These are phyloP conservation scores for Ciona savignyi DNA, from an alignment of 23 tunicate genomes.

Conservation along the genomic window DNA sequence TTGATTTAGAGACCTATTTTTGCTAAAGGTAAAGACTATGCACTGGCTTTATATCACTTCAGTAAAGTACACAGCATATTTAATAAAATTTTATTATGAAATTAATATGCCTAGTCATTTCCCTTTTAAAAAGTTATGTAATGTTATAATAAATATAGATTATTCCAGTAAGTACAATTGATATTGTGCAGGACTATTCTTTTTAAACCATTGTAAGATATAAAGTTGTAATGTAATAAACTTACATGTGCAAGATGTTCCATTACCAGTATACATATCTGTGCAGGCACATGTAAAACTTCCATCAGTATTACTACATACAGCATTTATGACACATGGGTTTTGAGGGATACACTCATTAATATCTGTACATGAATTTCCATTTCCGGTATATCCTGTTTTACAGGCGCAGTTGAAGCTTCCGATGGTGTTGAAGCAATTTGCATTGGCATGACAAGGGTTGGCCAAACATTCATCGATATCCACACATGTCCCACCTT, in stretches of 20 bases:
- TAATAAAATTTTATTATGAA: not conserved
- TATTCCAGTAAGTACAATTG: too few species aligned
- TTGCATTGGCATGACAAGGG: too few species aligned
- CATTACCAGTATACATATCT: slow-evolving; percentile 21
- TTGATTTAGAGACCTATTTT: not conserved
- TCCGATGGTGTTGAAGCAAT: too few species aligned
- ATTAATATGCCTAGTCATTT: too few species aligned
- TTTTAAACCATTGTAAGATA: too few species aligned
- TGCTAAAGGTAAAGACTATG: not conserved
- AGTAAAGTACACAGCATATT: not conserved
- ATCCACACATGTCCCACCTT: slow-evolving; percentile 11
- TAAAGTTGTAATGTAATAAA: not conserved
- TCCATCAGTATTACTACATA: slow-evolving; percentile 26
- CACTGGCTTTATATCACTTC: not conserved
- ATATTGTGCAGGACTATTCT: too few species aligned
- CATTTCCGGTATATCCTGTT: too few species aligned
- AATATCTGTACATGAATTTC: too few species aligned
- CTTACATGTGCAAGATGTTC: slow-evolving; percentile 7
- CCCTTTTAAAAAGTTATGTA: too few species aligned
- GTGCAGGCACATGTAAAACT: slow-evolving; percentile 23
- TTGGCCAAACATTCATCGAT: slow-evolving; percentile 20
- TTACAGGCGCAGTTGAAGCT: too few species aligned
- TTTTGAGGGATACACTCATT: slow-evolving; percentile 5
- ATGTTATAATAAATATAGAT: too few species aligned
- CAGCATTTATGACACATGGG: slow-evolving; percentile 3